Evolutionary conservation across 2,888 invertebrate genomes (phyloP).

Genomic region (Cerceris rybyensis): DNA sequence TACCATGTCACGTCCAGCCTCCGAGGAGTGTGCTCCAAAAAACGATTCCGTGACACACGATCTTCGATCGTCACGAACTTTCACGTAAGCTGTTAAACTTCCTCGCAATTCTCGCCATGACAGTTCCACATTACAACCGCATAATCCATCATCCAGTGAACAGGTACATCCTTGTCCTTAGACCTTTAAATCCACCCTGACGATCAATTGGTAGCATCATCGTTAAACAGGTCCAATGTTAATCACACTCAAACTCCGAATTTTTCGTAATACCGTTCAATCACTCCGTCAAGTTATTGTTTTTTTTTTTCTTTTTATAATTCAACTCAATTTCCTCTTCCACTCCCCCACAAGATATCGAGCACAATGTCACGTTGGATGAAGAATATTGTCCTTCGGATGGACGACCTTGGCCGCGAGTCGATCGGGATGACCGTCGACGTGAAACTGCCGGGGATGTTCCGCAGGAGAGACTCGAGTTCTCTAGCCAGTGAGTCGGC

Average conservation of each 20-base stretch:
- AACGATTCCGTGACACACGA: background rate
- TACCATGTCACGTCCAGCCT: background rate
- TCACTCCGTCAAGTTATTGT: too few species aligned
- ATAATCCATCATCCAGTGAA: background rate
- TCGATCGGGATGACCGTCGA: conserved; percentile 70
- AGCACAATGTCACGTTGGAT: background rate
- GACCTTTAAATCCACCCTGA: background rate
- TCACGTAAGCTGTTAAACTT: background rate
- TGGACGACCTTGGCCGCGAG: conserved; percentile 67
- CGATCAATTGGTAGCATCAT: background rate
- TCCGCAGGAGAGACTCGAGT: conserved; percentile 64
- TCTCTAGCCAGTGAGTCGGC: conserved; percentile 68
- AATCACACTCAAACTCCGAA: background rate
- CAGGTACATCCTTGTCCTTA: too few species aligned
- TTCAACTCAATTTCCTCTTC: too few species aligned
- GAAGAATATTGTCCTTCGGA: conserved; percentile 23
- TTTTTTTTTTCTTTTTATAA: too few species aligned
- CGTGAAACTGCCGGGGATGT: conserved; percentile 71
- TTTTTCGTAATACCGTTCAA: background rate
- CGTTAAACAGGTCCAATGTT: background rate
- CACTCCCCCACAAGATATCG: background rate
- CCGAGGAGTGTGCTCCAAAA: background rate
- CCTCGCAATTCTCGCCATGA: background rate
- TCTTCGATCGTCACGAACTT: background rate
- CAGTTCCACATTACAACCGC: background rate